Evolutionary conservation across 2,888 invertebrate genomes (phyloP), one percentile per base, ranked within the genome.

Genomic region (Bedellia somnulentella): DNA sequence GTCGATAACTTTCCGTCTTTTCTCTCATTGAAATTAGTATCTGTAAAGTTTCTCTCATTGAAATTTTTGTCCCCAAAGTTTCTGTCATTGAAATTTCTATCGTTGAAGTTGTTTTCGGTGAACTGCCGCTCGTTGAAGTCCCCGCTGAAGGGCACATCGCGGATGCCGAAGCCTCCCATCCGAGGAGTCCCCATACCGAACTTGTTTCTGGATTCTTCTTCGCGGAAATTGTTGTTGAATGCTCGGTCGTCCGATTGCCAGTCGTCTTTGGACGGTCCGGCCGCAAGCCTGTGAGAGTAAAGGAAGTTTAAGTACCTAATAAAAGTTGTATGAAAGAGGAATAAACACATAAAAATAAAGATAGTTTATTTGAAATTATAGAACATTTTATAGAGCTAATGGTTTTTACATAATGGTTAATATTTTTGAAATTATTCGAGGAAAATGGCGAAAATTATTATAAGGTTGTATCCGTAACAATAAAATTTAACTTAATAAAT

Each of bases 81-180:
- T 33, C 54, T 51, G 33, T 66, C 66, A 31, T 47, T 45, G 41
- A 66, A 67, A 40, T 52, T 61, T 36, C 52, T 44, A 5, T 70
- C 68, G 34, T 50, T 46, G 42, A 67, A 68, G 35, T 52, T 64
- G 26, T 60, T 62, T 34, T 67, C 67, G 35, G 51, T 43, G 43
- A 67, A 70, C 28, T 49, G 57, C 35, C 70, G 46, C 32, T 73
- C 73, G 46, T 60, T 61, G 47, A 75, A 75, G 35, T 70, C 66
- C 30, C 61, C 71, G 45, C 60, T 67, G 48, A 71, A 73, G 3
- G 67, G 59, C 3, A 67, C 53, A 46, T 75, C 75, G 17, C 75
- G 50, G 35, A 76, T 75, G 15, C 76, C 76, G 45, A 77, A 77
- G 34, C 76, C 76, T 10, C 76, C 75, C 67, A 75, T 73, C 8